These are phyloP conservation scores for Notoglanidium macrostoma DNA, from an alignment of 2,797 vertebrate genomes.

Conservation along the genomic window DNA sequence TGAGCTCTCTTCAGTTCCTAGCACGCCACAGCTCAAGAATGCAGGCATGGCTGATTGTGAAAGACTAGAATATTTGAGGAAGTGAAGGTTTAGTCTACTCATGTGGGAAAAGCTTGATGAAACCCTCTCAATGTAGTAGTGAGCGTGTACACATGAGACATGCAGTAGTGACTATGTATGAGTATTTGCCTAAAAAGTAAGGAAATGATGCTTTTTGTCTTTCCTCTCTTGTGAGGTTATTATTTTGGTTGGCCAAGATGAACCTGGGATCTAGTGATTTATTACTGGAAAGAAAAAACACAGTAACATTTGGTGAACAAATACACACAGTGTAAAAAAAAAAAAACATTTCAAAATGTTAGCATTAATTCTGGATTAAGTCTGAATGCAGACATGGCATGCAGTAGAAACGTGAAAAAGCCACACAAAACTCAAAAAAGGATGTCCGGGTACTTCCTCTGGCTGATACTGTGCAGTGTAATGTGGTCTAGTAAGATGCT, in stretches of 20 bases:
- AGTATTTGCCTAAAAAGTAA: not conserved
- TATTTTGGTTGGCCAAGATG: not conserved
- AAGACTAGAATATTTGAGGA: conserved; percentile 47
- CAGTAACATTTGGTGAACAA: not conserved
- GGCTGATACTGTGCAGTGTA: not conserved
- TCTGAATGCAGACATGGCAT: not conserved
- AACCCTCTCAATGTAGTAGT: not conserved
- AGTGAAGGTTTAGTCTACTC: conserved; percentile 37
- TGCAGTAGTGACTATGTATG: not conserved
- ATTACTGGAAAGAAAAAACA: not conserved
- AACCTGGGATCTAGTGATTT: not conserved
- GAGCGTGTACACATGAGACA: not conserved
- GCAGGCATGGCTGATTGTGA: conserved; percentile 22
- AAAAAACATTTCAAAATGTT: not conserved
- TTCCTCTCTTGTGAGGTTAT: conserved; percentile 13
- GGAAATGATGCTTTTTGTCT: conserved; percentile 12
- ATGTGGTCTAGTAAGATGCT: not conserved
- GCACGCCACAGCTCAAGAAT: conserved; percentile 1
- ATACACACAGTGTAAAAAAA: not conserved
- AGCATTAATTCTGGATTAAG: not conserved
- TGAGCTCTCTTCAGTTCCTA: not conserved
- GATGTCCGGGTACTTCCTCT: too few species aligned
- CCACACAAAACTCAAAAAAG: not conserved
- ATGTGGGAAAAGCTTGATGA: not conserved
- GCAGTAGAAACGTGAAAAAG: not conserved